Conservation (phyloP, 2,797 vertebrate species). For the Hypotaenidia philippensis region DNA sequence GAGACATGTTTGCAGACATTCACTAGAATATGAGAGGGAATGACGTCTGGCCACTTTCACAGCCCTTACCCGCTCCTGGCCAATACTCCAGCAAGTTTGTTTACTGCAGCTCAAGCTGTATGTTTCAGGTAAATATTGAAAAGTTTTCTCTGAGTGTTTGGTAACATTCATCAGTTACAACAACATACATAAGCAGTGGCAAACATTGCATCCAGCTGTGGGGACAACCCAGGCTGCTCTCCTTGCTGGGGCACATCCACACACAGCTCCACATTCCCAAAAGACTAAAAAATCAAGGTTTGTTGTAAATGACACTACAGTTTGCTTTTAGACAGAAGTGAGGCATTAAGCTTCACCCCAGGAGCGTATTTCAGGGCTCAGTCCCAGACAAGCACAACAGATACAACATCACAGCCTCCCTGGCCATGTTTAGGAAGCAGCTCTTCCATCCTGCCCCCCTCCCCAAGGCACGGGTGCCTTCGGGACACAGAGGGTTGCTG, state of each 20-base stretch:
- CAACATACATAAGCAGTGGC: neutral
- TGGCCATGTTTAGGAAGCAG: neutral
- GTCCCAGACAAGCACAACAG: neutral
- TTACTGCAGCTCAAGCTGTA: neutral
- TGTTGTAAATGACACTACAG: neutral
- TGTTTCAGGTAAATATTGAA: neutral
- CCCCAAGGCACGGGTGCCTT: too few relatives aligned
- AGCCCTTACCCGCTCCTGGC: neutral
- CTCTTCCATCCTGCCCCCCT: constrained; percentile 15
- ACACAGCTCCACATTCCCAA: neutral
- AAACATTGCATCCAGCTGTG: neutral
- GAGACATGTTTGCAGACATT: neutral
- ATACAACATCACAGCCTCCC: neutral
- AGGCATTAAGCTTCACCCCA: neutral
- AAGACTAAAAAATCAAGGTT: neutral
- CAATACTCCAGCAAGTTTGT: neutral
- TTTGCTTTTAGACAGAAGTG: neutral
- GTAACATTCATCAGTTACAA: neutral
- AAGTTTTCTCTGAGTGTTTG: neutral
- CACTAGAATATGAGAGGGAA: neutral
- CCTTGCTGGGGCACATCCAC: neutral
- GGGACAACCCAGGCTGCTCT: neutral
- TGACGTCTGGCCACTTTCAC: neutral
- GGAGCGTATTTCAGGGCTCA: neutral
- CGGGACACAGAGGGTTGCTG: neutral